Evolutionary conservation across 1,140 invertebrate genomes (phyloP).

Genomic region (Drosophila hydei): DNA sequence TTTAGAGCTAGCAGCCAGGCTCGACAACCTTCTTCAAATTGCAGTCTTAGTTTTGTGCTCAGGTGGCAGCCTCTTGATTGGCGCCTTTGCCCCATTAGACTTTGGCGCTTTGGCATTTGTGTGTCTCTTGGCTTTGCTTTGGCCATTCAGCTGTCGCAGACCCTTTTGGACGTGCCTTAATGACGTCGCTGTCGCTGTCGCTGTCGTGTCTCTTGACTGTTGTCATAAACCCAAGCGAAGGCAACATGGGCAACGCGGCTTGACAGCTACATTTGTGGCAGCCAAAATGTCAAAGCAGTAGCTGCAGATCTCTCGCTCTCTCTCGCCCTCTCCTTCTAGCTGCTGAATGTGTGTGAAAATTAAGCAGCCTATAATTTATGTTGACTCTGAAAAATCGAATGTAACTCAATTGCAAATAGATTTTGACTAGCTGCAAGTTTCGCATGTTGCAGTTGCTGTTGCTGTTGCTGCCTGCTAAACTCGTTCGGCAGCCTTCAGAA

Average conservation of each 20-base stretch:
- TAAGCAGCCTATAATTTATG: constrained; percentile 72
- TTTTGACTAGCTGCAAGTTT: constrained; percentile 42
- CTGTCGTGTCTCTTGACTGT: constrained; percentile 45
- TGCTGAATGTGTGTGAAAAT: constrained; percentile 48
- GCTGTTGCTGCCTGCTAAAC: constrained; percentile 36
- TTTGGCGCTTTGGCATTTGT: constrained; percentile 29
- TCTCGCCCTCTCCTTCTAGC: constrained; percentile 18
- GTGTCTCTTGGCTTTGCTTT: constrained; percentile 1
- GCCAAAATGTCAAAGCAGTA: constrained; percentile 32
- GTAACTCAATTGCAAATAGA: constrained; percentile 73
- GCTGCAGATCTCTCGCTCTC: too few species aligned
- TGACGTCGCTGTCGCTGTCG: constrained; percentile 36
- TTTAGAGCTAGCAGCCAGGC: too few species aligned
- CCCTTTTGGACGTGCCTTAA: constrained; percentile 51
- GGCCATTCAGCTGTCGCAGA: constrained; percentile 35
- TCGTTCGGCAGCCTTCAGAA: constrained; percentile 76
- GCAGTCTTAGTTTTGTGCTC: too few species aligned
- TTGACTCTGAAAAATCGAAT: constrained; percentile 80
- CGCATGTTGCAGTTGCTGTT: constrained; percentile 7
- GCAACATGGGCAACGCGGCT: constrained; percentile 37
- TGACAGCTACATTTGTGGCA: constrained; percentile 15
- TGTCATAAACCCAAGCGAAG: constrained; percentile 69
- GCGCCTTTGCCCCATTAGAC: constrained; percentile 5
- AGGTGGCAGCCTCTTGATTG: constrained; percentile 22
- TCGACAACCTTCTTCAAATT: too few species aligned